Evolutionary conservation across 2,797 vertebrate genomes (phyloP).

Genomic region (Chrysocyon brachyurus): DNA sequence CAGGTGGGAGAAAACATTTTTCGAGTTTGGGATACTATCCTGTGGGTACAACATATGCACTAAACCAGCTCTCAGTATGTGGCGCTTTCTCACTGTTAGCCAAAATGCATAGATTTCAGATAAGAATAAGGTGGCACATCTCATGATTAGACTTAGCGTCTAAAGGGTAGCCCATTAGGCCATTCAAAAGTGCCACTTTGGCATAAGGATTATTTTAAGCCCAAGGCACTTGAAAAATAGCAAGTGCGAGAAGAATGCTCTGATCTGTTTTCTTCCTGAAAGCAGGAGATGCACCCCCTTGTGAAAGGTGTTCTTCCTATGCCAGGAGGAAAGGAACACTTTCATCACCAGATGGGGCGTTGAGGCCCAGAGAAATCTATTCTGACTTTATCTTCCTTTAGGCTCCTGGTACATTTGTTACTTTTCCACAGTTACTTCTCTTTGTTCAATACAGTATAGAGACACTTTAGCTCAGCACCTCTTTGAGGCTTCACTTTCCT

Average conservation of each 20-base stretch:
- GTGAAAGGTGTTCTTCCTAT: neutral
- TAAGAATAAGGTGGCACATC: neutral
- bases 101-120: neutral
- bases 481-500: neutral
- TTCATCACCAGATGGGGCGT: neutral
- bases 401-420: neutral
- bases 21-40: neutral
- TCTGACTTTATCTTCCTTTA: neutral
- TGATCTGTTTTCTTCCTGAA: neutral
- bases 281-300: neutral
- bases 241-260: neutral
- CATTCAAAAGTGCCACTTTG: neutral
- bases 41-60: neutral
- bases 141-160: neutral
- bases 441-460: neutral
- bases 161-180: neutral
- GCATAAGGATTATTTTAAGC: neutral
- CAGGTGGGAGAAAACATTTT: neutral
- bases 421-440: neutral
- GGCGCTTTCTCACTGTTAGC: neutral
- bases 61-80: neutral
- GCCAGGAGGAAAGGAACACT: neutral
- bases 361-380: neutral
- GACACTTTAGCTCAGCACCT: no score
- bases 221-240: neutral